Evolutionary conservation across 1,140 invertebrate species (phyloP), one percentile per base, ranked within the genome.

Genomic region (Chymomyza costata): DNA sequence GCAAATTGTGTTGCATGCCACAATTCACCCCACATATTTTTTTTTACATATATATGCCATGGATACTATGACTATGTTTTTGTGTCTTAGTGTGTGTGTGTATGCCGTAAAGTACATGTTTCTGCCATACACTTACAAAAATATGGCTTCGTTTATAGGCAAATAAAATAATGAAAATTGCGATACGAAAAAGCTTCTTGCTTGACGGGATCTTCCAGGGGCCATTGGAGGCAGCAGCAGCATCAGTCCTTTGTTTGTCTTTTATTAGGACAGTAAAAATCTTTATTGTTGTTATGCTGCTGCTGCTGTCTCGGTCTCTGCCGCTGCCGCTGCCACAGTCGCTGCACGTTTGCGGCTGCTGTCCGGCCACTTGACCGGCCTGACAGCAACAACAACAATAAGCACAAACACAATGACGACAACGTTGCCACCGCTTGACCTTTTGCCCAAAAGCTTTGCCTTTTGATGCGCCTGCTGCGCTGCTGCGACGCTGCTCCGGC

Each of bases 151-250:
- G 71, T 84, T 84, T 84, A 84, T 84, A 65, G 65, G 70, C 70
- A 74, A 84, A 84, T 84, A 83, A 84, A 83, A 82, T 84, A 83
- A 83, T 83, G 82, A 63, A 82, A 83, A 83, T 80, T 66, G 67
- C 69, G 60, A 74, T 80, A 62, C 74, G 56, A 68, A 55, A 71
- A 78, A 65, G 60, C 60, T 65, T 38, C 44, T 5, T 14, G 32
- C 25, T 28, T 28, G 25, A 6, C 10, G 5, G 25, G 10, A 10
- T n/a, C n/a, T n/a, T n/a, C n/a, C 5, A 28, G 25, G 5, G 25
- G 25, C 25, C 25, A 10, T 6, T 5, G 25, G 5, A 28, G 25
- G 55, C 25, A 52, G 48, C 15, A 47, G 59, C 14, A 46, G 41
- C 65, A 58, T 21, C 63, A 49, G 69, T 83, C 70, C 39, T 69